Base-by-base conservation (phyloP, 2,113 vertebrate species). In the Bolborhynchus lineola region DNA sequence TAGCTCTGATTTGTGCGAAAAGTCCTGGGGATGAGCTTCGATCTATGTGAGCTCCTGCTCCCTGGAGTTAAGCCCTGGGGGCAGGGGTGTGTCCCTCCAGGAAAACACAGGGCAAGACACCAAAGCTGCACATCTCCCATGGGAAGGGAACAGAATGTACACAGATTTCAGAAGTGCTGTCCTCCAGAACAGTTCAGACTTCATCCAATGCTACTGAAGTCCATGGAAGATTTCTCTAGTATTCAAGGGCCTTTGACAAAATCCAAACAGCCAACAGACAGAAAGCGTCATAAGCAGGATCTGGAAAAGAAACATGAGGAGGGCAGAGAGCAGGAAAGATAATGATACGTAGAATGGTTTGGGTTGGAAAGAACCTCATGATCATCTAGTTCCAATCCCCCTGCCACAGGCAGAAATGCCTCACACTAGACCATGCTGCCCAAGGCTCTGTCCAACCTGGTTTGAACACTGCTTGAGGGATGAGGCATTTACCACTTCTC, bases 91-190 rank as follows among this genome's bases (percentile, higher is more conserved):
- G 62, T 49, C 75, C 37, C 67, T 35, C 9, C 33, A 50, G 71
- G 31, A 57, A 72, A 13, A 52, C 1, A 59, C 0, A 16, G 33
- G 49, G 7, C 39, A 26, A 0, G 12, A 57, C 84, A 88, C 31
- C 63, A 83, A 21, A 65, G 47, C 0, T 24, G 6, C 62, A 70
- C 2, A 2, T 52, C 41, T 85, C 35, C 4, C 7, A 1, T 1
- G 3, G 82, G 41, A 82, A 78, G 52, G 50, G 57, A 62, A 53
- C 16, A 21, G 47, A 55, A 79, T 0, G 35, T 8, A 17, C 24
- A 41, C 2, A 11, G 47, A 23, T 23, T 47, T 10, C 80, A 50
- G 46, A 49, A 14, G 13, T 31, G 59, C 13, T 46, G 20, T 50
- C 60, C 74, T 89, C 42, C 52, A 44, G 57, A 28, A 29, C 68